Evolutionary conservation across 2,113 vertebrate species (phyloP).

Genomic region (Pseudorasbora parva): DNA sequence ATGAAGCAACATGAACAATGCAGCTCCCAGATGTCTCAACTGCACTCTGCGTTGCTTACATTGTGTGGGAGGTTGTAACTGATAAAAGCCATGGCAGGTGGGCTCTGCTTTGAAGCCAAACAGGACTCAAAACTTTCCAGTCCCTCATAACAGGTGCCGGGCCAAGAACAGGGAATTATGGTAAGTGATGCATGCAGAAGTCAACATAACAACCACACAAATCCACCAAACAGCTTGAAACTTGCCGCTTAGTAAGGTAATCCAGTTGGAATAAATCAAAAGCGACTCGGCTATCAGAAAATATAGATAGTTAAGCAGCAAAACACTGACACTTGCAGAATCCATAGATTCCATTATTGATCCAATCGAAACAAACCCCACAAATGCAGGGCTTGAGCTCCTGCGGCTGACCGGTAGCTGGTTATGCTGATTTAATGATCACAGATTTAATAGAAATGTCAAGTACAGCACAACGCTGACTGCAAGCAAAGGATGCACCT

Average conservation of each 20-base stretch:
- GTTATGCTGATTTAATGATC: constrained; percentile 57
- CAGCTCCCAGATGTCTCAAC: constrained; percentile 23
- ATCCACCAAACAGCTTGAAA: neutral
- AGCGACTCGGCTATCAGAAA: constrained; percentile 3
- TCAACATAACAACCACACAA: constrained; percentile 18
- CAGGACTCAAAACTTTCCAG: constrained; percentile 66
- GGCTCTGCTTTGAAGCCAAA: constrained; percentile 74
- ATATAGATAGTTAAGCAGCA: constrained; percentile 1
- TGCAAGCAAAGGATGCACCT: constrained; percentile 64
- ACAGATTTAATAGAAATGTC: constrained; percentile 72
- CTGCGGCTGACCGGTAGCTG: constrained; percentile 40
- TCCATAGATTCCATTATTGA: constrained; percentile 2
- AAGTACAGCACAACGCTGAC: constrained; percentile 62
- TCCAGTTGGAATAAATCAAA: neutral
- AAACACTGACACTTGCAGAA: constrained; percentile 3
- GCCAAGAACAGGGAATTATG: constrained; percentile 21
- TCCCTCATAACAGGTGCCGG: constrained; percentile 9
- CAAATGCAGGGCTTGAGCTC: constrained; percentile 31
- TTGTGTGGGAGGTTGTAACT: constrained; percentile 63
- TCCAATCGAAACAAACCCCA: constrained; percentile 44
- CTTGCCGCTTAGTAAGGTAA: neutral
- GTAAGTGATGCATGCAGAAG: neutral
- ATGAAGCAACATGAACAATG: neutral
- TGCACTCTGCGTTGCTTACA: constrained; percentile 12
- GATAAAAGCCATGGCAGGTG: constrained; percentile 79